Percentiles rank a stretch among this genome's conserved stretches.
These are phyloP conservation scores for Pteria penguin DNA, from an alignment of 2,888 invertebrate species.

Conservation along the genomic window DNA sequence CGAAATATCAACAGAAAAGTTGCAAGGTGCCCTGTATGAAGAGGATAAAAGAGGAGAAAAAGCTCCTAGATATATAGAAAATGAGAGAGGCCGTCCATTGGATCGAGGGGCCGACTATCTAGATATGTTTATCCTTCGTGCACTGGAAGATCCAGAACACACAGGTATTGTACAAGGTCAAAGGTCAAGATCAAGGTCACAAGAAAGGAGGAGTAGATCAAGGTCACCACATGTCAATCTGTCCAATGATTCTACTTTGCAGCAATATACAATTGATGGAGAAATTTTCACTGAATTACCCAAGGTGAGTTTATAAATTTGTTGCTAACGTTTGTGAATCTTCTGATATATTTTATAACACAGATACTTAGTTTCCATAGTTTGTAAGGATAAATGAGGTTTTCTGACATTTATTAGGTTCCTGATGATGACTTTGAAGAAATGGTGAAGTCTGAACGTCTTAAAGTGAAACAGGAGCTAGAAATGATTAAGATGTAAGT, in stretches of 20 bases:
- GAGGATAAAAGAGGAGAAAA: background rate
- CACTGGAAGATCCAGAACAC: slow-evolving; percentile 2
- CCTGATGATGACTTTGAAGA: slow-evolving; percentile 45
- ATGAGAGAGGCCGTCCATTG: slow-evolving; percentile 10
- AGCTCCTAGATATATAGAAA: background rate
- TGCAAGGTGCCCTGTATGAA: background rate
- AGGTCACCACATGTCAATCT: slow-evolving; percentile 24
- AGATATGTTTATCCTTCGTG: slow-evolving; percentile 12
- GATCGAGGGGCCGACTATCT: slow-evolving; percentile 24
- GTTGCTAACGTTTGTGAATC: background rate
- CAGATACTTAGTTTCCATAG: no score
- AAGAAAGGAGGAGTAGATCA: slow-evolving; percentile 33
- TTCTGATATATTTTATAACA: background rate
- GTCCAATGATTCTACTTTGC: background rate
- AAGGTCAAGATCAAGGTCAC: slow-evolving; percentile 3
- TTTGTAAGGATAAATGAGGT: background rate
- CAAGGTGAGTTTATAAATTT: background rate
- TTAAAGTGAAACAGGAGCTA: slow-evolving; percentile 35
- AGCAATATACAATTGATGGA: slow-evolving; percentile 23
- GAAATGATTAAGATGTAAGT: slow-evolving; percentile 28
- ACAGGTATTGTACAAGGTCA: background rate
- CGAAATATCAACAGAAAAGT: background rate
- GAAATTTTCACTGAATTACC: slow-evolving; percentile 25
- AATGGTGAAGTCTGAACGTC: slow-evolving; percentile 34
- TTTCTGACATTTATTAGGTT: slow-evolving; percentile 7